Base-by-base conservation (phyloP, 1,140 invertebrate species). In the Drosophila pseudoobscura region DNA sequence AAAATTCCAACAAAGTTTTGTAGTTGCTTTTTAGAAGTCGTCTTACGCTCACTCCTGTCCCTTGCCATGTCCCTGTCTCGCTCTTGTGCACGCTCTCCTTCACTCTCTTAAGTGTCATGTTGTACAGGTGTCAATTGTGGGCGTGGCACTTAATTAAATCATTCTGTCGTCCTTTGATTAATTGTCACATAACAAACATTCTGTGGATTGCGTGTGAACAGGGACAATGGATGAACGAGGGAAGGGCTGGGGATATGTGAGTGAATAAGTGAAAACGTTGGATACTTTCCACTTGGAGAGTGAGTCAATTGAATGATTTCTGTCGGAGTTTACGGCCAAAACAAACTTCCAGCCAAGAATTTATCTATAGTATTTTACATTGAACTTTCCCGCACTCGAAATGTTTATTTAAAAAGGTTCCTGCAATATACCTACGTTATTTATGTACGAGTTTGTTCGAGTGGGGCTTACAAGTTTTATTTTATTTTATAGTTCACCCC, bases 91-190 rank as follows among this genome's bases (percentile, higher is more conserved):
- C 35, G 5, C 35, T 4, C 35, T 39, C 11, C 31, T 11, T 35
- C 9, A 35, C 31, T 2, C 31, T 35, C 51, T 57, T 29, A 46
- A 56, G 45, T 58, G 49, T 56, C 58, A 54, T 66, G 69, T 72
- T 62, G 56, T 56, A 56, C 59, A 78, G 80, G 75, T 82, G 75
- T 64, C 70, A 65, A 62, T 60, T 39, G 59, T 78, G 79, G 78
- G 80, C 63, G 79, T 84, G 79, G 60, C 63, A 75, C 75, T 71
- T 70, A 70, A 82, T 78, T 83, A 64, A 78, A 75, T 74, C 80
- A 74, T 71, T 65, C 56, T 47, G 57, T 60, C 65, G 53, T 43
- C 47, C 35, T 57, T 78, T 78, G 75, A 78, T 78, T 60, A 65
- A 66, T 78, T 52, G 56, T 61, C 29, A 17, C 8, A 26, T 24